Base-by-base conservation (phyloP, 2,113 vertebrate genomes). In the Alligator sinensis region DNA sequence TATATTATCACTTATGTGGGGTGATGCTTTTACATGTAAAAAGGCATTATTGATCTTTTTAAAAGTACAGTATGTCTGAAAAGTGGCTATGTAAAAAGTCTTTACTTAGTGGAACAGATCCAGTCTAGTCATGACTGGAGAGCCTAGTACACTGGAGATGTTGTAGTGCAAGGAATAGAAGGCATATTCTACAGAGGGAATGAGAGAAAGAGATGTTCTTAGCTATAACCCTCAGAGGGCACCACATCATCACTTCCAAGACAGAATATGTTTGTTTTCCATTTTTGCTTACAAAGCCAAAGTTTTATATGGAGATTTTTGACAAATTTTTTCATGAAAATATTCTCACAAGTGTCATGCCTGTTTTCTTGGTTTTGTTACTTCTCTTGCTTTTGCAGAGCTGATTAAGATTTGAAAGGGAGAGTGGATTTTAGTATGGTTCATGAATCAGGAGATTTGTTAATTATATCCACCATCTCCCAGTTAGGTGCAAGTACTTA, bases 321-420 rank as follows among this genome's bases (percentile, higher is more conserved):
- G 22, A 25, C 34, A 74, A 86, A 72, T 21, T 77, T 9, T 75
- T 28, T 63, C 16, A 54, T 60, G 0, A 6, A 77, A n/a, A 54
- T 57, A 24, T 63, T 16, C 62, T 16, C 62, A 30, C 19, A 16
- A 55, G 85, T 24, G 82, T 28, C 62, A n/a, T 11, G 16, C 64
- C 27, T 88, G 25, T 38, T 18, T 76, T 89, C n/a, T 68, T 62
- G 22, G 58, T 78, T 54, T 3, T 76, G 79, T 15, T 74, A 17
- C 72, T 80, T 78, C 77, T 68, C 27, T 89, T 92, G 62, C 28
- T 78, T 8, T 11, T 86, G 85, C 28, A 77, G 80, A 74, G 15
- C 2, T 75, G 38, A n/a, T 68, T 10, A 18, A 68, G 30, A 18
- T 68, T 30, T 30, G 30, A n/a, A n/a, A 30, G 30, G 64, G 64